Evolutionary conservation across 2,113 vertebrate species (phyloP), one percentile per base, ranked within the genome.

Genomic region (Aptenodytes patagonicus): DNA sequence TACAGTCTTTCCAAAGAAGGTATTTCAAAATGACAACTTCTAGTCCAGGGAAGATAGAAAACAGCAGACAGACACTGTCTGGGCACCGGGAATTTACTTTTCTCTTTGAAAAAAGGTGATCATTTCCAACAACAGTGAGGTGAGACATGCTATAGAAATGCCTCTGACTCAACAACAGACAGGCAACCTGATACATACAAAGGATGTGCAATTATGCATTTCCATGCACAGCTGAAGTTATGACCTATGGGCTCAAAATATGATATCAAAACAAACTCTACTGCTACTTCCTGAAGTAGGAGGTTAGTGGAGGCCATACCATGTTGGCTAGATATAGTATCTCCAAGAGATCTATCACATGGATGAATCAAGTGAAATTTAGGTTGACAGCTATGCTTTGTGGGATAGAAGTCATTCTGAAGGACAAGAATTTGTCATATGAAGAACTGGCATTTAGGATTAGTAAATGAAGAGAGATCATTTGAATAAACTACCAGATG

Each of bases 401-500:
- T 47, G n/a, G 57, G 13, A 55, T 32, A 3, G 52, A 84, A 91
- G 57, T 42, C 62, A 69, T 82, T 69, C 70, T 65, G 87, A 94
- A 97, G 66, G 84, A 80, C 90, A 91, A 49, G 31, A 69, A 49
- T 26, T 69, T 75, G 66, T 91, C 70, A 40, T 34, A 57, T 2
- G 1, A 91, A 83, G 58, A 85, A 20, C 31, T 90, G 40, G 34
- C 36, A 95, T 80, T 91, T 65, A 15, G 46, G 36, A 88, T 73
- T 65, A 42, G 66, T 32, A 95, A 90, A 94, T 83, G 46, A 88
- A 88, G 90, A 93, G 62, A 77, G 34, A 87, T 38, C 49, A 65
- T 91, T 65, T 76, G 65, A 90, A 91, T 88, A 72, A 69, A 72
- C 40, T 54, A 66, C 62, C 87, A 93, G 81, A 78, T 95, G 95